Evolutionary conservation across 2,888 invertebrate genomes (phyloP), one percentile per base, ranked within the genome.

Genomic region (Drosophila borealis): DNA sequence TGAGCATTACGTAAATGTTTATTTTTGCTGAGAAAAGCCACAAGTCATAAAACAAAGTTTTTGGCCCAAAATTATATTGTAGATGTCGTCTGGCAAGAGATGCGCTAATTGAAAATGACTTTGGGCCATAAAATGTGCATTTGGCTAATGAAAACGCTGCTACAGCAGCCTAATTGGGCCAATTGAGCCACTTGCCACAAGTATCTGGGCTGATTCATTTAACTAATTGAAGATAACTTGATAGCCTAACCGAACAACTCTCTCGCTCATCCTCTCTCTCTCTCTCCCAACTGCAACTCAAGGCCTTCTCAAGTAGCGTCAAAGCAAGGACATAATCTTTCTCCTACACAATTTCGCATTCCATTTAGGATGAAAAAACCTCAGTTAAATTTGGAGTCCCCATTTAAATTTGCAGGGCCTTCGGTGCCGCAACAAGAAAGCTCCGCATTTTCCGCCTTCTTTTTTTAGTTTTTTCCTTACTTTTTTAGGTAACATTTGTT

Each of bases 41-140:
- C 69, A 64, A 80, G 81, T 69, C 88, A 88, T 88, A 85, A 85
- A 84, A 88, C 80, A 83, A 84, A 88, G 74, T 88, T 85, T 82
- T 71, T 59, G 33, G 54, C 33, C 50, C 50, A 73, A 81, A 84
- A 88, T 83, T 83, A 83, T 75, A 74, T 81, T 63, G 72, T 69
- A 64, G 41, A 71, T 71, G 68, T 63, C 59, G 45, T 61, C 75
- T 56, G 57, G 44, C 60, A 39, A 50, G 53, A 57, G 49, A 68
- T 50, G 65, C 72, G 81, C 84, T 87, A 83, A 83, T 86, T 83
- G 83, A 83, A 83, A 68, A 73, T 56, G 71, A 74, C 81, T 61
- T 69, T 68, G 57, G 51, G 62, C 41, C 53, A 57, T 53, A 68
- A 73, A 74, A 68, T 69, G 54, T 66, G 59, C 63, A 68, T 62